Conservation (phyloP, 2,888 invertebrate genomes). For the Ypsolopha sequella region DNA sequence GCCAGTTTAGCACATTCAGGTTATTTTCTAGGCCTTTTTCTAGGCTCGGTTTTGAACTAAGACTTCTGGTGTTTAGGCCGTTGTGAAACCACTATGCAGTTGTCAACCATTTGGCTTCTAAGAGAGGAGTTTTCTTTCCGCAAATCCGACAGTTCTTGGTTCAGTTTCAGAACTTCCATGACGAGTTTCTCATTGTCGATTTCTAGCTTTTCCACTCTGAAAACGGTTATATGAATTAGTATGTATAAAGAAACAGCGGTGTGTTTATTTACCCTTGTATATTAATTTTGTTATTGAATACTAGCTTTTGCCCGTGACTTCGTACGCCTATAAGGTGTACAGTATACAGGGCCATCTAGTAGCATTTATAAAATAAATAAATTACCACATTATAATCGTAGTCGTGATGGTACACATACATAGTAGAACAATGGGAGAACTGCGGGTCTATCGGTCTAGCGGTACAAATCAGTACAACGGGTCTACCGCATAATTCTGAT, state of each 20-base stretch:
- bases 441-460: no score
- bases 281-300: no score
- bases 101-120: conserved; percentile 73
- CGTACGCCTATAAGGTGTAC: no score
- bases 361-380: no score
- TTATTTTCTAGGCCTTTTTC: conserved; percentile 2
- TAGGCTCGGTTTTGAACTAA: conserved; percentile 27
- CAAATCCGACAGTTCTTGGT: conserved; percentile 78
- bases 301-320: no score
- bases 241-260: background rate
- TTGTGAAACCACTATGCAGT: conserved; percentile 64
- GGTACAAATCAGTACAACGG: no score
- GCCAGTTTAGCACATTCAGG: background rate
- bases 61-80: conserved; percentile 48
- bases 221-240: conserved; percentile 13
- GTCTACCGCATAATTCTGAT: no score
- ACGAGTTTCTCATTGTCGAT: conserved; percentile 79
- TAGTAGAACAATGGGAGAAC: no score
- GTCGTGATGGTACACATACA: no score
- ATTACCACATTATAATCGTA: no score
- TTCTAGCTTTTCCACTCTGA: conserved; percentile 56
- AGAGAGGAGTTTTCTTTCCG: conserved; percentile 83
- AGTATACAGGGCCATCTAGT: no score
- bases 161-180: conserved; percentile 77
- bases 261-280: background rate